These are phyloP conservation scores for Drosophila peninsularis DNA, from an alignment of 2,888 invertebrate genomes.

Conservation along the genomic window DNA sequence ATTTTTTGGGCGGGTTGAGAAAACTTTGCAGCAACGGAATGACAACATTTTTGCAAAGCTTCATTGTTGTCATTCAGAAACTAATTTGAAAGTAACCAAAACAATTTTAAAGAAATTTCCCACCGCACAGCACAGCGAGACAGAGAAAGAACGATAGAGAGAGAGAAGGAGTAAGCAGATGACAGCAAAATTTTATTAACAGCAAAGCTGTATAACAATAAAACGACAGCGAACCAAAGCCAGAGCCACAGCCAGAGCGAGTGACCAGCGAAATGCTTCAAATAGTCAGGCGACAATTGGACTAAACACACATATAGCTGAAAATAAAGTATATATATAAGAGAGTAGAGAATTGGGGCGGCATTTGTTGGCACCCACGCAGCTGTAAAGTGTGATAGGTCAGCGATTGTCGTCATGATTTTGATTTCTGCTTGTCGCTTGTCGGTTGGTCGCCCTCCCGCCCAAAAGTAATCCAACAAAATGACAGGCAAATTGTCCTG, in stretches of 20 bases:
- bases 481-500: conserved; percentile 50
- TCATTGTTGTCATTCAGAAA: conserved; percentile 80
- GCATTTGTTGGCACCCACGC: conserved; percentile 24
- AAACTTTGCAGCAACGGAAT: conserved; percentile 79
- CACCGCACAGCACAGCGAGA: conserved; percentile 64
- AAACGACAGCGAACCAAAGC: conserved; percentile 39
- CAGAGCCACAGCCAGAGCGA: conserved; percentile 10
- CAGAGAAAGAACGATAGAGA: not conserved
- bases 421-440: conserved; percentile 66
- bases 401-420: conserved; percentile 68
- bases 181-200: conserved; percentile 80
- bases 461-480: conserved; percentile 38
- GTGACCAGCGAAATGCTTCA: conserved; percentile 51
- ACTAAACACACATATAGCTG: conserved; percentile 18
- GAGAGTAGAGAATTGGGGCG: not conserved
- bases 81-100: conserved; percentile 82
- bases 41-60: conserved; percentile 82
- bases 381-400: conserved; percentile 65
- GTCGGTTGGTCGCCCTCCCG: not conserved
- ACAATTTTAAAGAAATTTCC: conserved; percentile 81
- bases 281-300: conserved; percentile 50
- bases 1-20: conserved; percentile 34
- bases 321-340: not conserved
- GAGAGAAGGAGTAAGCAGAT: conserved; percentile 34
- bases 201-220: conserved; percentile 74